Conservation (phyloP, 2,797 vertebrate species). For the Hemibagrus guttatus region DNA sequence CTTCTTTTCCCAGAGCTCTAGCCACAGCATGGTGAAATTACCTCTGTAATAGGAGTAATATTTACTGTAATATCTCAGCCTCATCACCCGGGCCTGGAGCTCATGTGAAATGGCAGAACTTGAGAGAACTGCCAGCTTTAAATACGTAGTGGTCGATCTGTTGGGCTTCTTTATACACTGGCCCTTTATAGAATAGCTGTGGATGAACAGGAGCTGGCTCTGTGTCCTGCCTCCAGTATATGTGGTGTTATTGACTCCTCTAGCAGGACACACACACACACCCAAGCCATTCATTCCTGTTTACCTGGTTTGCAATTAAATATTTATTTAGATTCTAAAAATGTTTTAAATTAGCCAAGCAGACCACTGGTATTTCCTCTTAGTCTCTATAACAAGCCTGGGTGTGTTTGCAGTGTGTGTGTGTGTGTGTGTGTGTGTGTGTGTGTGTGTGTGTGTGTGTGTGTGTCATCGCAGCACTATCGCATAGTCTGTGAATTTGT, state of each 20-base stretch:
- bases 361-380: constrained; percentile 48
- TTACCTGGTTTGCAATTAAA: constrained; percentile 32
- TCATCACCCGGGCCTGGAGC: constrained; percentile 22
- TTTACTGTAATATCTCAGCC: constrained; percentile 22
- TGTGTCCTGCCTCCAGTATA: constrained; percentile 17
- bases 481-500: not conserved
- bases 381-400: constrained; percentile 14
- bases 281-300: constrained; percentile 26
- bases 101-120: constrained; percentile 22
- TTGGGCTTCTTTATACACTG: constrained; percentile 32
- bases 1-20: constrained; percentile 23
- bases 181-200: constrained; percentile 30
- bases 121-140: constrained; percentile 41
- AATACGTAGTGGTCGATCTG: constrained; percentile 21
- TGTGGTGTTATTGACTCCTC: constrained; percentile 42
- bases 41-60: constrained; percentile 26
- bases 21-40: constrained; percentile 32
- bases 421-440: constrained; percentile 4
- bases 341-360: constrained; percentile 37
- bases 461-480: not conserved
- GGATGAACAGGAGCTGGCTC: constrained; percentile 3
- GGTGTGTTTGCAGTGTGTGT: constrained; percentile 14
- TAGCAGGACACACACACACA: constrained; percentile 19
- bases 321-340: constrained; percentile 48
- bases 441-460: constrained; percentile 17